A percentile compares a stretch with the other conserved stretches of the same genome.
Evolutionary conservation across 2,113 vertebrate genomes (phyloP).

Genomic region (Zosterops hypoxanthus): DNA sequence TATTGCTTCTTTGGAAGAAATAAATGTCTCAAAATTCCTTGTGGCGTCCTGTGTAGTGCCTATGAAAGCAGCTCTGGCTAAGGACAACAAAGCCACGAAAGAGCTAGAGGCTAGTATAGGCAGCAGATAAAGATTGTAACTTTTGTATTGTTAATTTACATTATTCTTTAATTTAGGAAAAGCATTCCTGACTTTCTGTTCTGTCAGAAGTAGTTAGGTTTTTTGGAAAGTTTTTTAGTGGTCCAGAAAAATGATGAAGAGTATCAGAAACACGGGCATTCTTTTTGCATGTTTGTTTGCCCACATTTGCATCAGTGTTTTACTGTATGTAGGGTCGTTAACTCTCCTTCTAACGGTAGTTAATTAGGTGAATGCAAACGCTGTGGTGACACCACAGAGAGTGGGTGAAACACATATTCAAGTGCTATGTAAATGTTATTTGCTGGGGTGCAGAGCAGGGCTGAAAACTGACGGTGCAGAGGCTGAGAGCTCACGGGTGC

Average conservation of each 20-base stretch:
- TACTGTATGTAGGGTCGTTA: not conserved
- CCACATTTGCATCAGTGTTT: rapidly evolving
- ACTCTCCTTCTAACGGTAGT: not conserved
- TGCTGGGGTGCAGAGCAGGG: not conserved
- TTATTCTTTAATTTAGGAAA: not conserved
- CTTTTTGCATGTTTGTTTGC: not conserved
- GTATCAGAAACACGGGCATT: not conserved
- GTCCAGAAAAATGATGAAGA: not conserved
- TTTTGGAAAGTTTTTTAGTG: not conserved
- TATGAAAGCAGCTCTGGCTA: not conserved
- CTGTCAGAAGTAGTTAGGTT: rapidly evolving
- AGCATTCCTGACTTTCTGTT: not conserved
- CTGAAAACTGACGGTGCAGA: not conserved
- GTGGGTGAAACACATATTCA: not conserved
- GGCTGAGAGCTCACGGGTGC: too few species aligned
- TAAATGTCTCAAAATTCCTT: not conserved
- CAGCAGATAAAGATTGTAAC: not conserved
- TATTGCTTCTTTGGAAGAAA: not conserved
- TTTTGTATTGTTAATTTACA: not conserved
- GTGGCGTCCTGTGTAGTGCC: not conserved
- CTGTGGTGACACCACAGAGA: not conserved
- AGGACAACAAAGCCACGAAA: not conserved
- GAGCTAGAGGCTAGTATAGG: not conserved
- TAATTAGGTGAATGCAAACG: not conserved
- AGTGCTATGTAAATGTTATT: not conserved